Evolutionary conservation across 2,888 invertebrate genomes (phyloP).

Genomic region (Tribolium freemani): DNA sequence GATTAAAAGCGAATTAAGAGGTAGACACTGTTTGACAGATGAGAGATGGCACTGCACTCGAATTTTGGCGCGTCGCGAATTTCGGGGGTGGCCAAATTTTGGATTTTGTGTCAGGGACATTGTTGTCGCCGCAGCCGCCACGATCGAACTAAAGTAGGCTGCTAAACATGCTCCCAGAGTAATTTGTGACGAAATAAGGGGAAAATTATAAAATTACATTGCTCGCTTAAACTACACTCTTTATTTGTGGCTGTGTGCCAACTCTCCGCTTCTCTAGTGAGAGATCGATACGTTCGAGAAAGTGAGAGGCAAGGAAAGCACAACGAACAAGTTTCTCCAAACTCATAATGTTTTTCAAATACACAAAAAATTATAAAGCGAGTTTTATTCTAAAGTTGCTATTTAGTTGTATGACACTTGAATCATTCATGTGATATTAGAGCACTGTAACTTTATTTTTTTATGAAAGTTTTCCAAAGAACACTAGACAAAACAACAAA

Average conservation of each 20-base stretch:
- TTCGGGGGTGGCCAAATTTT: conserved; percentile 11
- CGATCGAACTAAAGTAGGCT: conserved; percentile 67
- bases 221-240: conserved; percentile 68
- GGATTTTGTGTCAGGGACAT: conserved; percentile 47
- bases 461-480: too few species aligned
- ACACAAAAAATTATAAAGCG: too few species aligned
- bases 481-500: too few species aligned
- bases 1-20: conserved; percentile 58
- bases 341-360: too few species aligned
- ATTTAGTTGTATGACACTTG: too few species aligned
- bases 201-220: conserved; percentile 71
- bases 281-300: background rate
- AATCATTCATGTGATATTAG: too few species aligned
- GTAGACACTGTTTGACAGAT: conserved; percentile 30
- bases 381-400: too few species aligned
- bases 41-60: background rate
- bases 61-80: background rate
- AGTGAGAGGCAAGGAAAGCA: background rate
- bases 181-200: conserved; percentile 71
- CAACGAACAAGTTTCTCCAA: too few species aligned
- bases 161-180: conserved; percentile 68
- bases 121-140: conserved; percentile 64
- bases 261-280: conserved; percentile 38
- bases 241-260: conserved; percentile 65
- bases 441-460: too few species aligned